phyloP scores from a whole-genome alignment of 2,888 invertebrate genomes.

The Lithophane socia region DNA sequence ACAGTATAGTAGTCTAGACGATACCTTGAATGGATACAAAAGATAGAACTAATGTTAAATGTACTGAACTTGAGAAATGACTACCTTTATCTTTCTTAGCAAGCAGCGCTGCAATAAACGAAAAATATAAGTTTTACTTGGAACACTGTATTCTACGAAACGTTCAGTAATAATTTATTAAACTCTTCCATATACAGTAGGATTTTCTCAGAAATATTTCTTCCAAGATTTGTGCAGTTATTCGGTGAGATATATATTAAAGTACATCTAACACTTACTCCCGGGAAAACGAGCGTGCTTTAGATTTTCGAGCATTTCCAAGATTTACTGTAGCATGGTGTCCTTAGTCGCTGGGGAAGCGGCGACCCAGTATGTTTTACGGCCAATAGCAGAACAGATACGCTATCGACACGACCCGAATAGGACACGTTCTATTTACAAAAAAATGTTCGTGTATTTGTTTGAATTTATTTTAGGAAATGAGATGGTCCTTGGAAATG shows the following conservation, averaged over 20 bases:
- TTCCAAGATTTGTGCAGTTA: constrained; percentile 29
- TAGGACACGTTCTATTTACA: constrained; percentile 56
- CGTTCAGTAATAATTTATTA: constrained; percentile 35
- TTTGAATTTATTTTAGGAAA: constrained; percentile 26
- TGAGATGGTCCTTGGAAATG: constrained; percentile 10
- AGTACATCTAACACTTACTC: constrained; percentile 38
- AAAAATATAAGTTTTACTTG: not conserved
- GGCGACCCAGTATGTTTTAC: constrained; percentile 69
- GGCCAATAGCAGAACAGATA: constrained; percentile 67
- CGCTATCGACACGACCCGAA: constrained; percentile 71
- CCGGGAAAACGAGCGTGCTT: constrained; percentile 36
- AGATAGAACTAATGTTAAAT: not conserved
- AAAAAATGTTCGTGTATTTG: constrained; percentile 43
- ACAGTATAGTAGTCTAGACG: not conserved
- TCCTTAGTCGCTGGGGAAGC: constrained; percentile 66
- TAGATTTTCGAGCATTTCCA: constrained; percentile 15
- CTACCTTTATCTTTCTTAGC: constrained; percentile 13
- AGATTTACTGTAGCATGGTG: constrained; percentile 55
- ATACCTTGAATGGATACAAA: no score
- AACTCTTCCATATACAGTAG: constrained; percentile 11
- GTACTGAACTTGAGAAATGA: not conserved
- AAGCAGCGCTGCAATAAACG: constrained; percentile 15
- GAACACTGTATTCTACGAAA: not conserved
- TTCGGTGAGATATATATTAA: constrained; percentile 27
- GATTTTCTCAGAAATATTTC: constrained; percentile 40